A percentile compares a stretch with the other conserved stretches of the same genome.
Conservation (phyloP, 1,140 invertebrate genomes). For the Heliconius congener region DNA sequence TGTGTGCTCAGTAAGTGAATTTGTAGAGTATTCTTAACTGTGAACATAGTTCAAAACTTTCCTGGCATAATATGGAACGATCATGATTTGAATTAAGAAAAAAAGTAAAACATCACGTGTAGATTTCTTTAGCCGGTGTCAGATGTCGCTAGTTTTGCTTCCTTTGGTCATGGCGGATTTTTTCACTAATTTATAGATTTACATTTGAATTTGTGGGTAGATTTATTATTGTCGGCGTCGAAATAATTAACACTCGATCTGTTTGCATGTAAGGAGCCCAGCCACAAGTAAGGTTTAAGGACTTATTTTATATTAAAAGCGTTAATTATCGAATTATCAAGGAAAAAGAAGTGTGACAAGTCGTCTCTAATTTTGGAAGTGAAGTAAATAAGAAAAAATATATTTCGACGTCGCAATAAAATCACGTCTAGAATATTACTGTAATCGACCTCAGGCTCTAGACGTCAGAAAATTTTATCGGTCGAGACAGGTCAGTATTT, state of each 20-base stretch:
- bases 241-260: constrained; percentile 63
- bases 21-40: neutral
- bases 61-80: constrained; percentile 65
- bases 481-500: constrained; percentile 59
- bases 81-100: constrained; percentile 65
- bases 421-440: constrained; percentile 68
- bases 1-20: neutral
- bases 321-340: constrained; percentile 48
- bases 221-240: constrained; percentile 69
- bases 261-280: constrained; percentile 56
- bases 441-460: constrained; percentile 53
- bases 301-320: constrained; percentile 45
- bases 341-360: constrained; percentile 50
- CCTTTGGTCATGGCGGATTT: constrained; percentile 77
- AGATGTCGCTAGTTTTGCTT: constrained; percentile 71
- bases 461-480: constrained; percentile 56
- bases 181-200: constrained; percentile 69
- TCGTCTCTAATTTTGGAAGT: constrained; percentile 70
- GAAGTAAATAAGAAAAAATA: constrained; percentile 53
- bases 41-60: neutral
- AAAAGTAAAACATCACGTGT: constrained; percentile 72
- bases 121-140: constrained; percentile 51
- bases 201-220: constrained; percentile 72
- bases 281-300: constrained; percentile 57
- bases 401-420: constrained; percentile 64